phyloP scores from a whole-genome alignment of 2,797 vertebrate species.

The Poeciliopsis gracilis region DNA sequence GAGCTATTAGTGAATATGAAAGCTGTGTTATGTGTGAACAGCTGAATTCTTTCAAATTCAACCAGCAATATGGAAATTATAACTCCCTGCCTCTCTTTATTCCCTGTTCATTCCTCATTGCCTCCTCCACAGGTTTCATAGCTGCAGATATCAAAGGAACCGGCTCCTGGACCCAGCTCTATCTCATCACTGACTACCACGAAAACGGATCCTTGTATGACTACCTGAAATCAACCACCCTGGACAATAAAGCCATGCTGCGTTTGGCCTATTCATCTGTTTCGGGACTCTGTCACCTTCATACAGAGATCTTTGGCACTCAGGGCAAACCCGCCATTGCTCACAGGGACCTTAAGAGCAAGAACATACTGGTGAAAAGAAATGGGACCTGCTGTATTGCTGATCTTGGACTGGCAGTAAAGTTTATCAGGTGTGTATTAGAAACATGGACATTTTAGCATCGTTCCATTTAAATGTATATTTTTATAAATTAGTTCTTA shows the following conservation, averaged over 20 bases:
- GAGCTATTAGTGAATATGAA: not conserved
- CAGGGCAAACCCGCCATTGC: constrained; percentile 97
- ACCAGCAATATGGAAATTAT: constrained; percentile 1
- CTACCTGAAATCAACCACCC: constrained; percentile 93
- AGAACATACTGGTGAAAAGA: constrained; percentile 97
- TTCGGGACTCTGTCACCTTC: constrained; percentile 94
- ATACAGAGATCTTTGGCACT: constrained; percentile 97
- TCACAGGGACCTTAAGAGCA: constrained; percentile 96
- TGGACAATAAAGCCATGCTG: constrained; percentile 91
- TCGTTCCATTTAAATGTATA: not conserved
- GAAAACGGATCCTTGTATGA: constrained; percentile 96
- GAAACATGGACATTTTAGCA: not conserved
- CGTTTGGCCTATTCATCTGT: constrained; percentile 92
- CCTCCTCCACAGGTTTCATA: constrained; percentile 86
- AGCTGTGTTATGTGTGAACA: not conserved
- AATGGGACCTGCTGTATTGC: constrained; percentile 97
- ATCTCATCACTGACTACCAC: constrained; percentile 97
- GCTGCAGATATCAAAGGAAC: constrained; percentile 98
- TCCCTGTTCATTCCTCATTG: not conserved
- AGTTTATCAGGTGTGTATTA: constrained; percentile 89
- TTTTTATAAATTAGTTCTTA: not conserved
- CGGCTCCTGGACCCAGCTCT: constrained; percentile 96
- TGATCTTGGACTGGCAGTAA: constrained; percentile 94
- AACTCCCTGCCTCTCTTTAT: not conserved
- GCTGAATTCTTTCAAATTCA: not conserved